Percentiles rank a stretch among this genome's conserved stretches.
These are phyloP conservation scores for Hybognathus amarus DNA, from an alignment of 2,797 vertebrate genomes.

Conservation along the genomic window DNA sequence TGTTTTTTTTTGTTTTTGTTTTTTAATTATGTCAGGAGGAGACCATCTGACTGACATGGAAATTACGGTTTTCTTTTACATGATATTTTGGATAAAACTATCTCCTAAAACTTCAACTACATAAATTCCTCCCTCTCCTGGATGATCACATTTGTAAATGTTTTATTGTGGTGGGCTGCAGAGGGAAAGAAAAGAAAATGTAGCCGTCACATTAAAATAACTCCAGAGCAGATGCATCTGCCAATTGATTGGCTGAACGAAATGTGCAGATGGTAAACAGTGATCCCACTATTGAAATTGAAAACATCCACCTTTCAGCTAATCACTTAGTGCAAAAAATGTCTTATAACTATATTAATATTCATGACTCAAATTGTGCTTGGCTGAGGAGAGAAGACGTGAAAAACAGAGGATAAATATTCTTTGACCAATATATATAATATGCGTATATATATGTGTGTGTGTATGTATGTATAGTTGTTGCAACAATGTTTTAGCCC, in stretches of 20 bases:
- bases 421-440: not conserved
- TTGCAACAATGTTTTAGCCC: not conserved
- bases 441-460: not conserved
- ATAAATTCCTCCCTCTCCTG: not conserved
- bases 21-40: not conserved
- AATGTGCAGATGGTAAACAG: not conserved
- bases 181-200: not conserved
- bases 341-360: slow-evolving; percentile 17
- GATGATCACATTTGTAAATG: not conserved
- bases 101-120: not conserved
- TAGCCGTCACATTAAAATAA: not conserved
- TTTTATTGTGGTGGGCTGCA: not conserved
- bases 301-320: slow-evolving; percentile 15
- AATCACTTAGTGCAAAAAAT: slow-evolving; percentile 26
- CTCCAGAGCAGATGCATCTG: not conserved
- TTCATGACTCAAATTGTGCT: not conserved
- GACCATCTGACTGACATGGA: not conserved
- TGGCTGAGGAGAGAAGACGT: not conserved
- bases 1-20: too few species aligned
- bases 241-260: slow-evolving; percentile 1
- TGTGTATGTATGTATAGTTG: not conserved
- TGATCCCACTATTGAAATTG: slow-evolving; percentile 7
- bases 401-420: not conserved
- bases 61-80: not conserved
- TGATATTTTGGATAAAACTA: not conserved